Conservation (phyloP, 2,113 vertebrate genomes). For the Pogona vitticeps region DNA sequence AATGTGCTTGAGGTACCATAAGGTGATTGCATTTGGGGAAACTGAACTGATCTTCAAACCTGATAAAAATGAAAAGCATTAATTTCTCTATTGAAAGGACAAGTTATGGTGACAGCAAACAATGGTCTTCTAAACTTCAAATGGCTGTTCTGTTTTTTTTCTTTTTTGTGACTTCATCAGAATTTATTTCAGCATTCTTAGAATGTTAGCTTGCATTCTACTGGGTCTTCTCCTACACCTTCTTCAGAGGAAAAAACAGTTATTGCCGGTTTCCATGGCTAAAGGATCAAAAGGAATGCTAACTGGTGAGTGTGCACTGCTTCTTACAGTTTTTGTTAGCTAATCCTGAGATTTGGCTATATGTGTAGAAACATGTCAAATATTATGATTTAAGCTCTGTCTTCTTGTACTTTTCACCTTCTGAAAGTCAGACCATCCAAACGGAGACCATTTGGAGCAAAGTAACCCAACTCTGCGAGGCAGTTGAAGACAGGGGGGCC, state of each 20-base stretch:
- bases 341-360: neutral
- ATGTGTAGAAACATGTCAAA: neutral
- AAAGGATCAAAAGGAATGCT: neutral
- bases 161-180: constrained; percentile 16
- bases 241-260: neutral
- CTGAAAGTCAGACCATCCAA: too few species aligned
- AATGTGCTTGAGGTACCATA: neutral
- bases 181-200: neutral
- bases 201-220: neutral
- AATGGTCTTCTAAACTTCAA: neutral
- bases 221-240: neutral
- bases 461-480: too few species aligned
- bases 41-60: neutral
- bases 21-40: neutral
- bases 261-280: neutral
- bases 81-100: neutral
- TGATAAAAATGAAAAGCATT: neutral
- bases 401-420: neutral
- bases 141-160: neutral
- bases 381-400: neutral
- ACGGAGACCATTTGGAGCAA: neutral
- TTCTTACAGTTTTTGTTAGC: neutral
- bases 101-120: neutral
- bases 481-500: too few species aligned
- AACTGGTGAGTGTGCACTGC: neutral